Evolutionary conservation across 2,113 vertebrate species (phyloP), one percentile per base, ranked within the genome.

Genomic region (Zapornia atra): DNA sequence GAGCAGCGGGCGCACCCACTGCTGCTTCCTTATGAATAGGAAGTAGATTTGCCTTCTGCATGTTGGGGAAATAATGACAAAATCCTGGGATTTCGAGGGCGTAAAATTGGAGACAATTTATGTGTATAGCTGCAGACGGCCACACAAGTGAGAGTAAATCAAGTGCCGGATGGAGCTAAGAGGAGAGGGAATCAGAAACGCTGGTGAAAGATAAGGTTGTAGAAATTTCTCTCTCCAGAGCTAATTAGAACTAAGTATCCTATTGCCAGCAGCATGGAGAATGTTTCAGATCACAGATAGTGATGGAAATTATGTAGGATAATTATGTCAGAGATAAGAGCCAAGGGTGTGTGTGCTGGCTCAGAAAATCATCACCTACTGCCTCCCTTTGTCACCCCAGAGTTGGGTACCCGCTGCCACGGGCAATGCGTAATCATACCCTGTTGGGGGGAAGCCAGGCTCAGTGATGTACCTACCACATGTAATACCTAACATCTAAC

Each of bases 101-200:
- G 11, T 95, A 80, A 95, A 94, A 96, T 90, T 88, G 96, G 76
- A 68, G 90, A 25, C 82, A 71, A 19, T 96, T 96, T 75, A 20
- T 89, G 84, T 86, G 95, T 84, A 22, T 51, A 82, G 94, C 76
- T 77, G 44, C 34, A 81, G 90, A 89, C 3, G 60, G 94, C 66
- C 81, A 56, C 87, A 50, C 68, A 12, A 71, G 88, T 17, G 90
- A n/a, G 36, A 34, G 29, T 26, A 57, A 87, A 94, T 86, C 38
- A 89, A 96, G 91, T 26, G 61, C 72, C 0, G 56, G 73, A 82
- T 57, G 78, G 89, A 87, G 88, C 90, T 31, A 12, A n/a, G 69
- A 76, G 88, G n/a, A 69, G 60, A 70, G 46, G 78, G 82, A 83
- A 33, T 21, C 72, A 68, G 79, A 68, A 94, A 79, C 4, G 34